These are phyloP conservation scores for Menidia menidia DNA, from an alignment of 2,797 vertebrate genomes.

Conservation along the genomic window DNA sequence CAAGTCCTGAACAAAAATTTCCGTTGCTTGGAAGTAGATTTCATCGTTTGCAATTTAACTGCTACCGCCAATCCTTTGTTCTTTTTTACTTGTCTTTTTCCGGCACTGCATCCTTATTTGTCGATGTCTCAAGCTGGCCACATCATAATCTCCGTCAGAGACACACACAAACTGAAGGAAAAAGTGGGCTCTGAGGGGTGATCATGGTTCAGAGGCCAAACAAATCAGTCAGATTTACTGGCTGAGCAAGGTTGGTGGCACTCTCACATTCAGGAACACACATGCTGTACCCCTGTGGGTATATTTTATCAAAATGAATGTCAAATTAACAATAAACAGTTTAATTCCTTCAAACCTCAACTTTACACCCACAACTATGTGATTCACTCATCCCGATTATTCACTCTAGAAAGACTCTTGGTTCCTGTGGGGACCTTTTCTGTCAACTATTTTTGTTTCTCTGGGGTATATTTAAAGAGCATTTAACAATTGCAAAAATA, in stretches of 20 bases:
- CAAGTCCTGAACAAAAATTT: background rate
- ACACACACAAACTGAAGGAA: constrained; percentile 7
- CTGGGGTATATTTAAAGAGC: no score
- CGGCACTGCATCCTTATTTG: constrained; percentile 19
- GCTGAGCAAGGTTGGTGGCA: constrained; percentile 80
- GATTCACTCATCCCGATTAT: no score
- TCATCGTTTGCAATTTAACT: no score
- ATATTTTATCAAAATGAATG: background rate
- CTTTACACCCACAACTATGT: no score
- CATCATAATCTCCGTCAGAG: constrained; percentile 60
- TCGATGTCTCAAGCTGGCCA: constrained; percentile 84
- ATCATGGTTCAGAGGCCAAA: constrained; percentile 87
- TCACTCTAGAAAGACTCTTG: no score
- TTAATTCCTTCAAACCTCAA: no score
- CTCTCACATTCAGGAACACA: background rate
- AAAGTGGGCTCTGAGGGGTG: constrained; percentile 66
- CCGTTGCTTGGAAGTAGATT: no score
- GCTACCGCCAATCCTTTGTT: no score
- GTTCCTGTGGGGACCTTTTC: no score
- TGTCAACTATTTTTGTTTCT: no score
- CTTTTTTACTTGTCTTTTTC: constrained; percentile 14
- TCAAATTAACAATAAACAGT: background rate
- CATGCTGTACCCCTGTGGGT: no score
- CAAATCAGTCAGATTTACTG: constrained; percentile 89
- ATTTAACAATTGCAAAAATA: background rate